These are phyloP conservation scores for Sceloporus undulatus DNA, from an alignment of 2,113 vertebrate genomes.

Conservation along the genomic window DNA sequence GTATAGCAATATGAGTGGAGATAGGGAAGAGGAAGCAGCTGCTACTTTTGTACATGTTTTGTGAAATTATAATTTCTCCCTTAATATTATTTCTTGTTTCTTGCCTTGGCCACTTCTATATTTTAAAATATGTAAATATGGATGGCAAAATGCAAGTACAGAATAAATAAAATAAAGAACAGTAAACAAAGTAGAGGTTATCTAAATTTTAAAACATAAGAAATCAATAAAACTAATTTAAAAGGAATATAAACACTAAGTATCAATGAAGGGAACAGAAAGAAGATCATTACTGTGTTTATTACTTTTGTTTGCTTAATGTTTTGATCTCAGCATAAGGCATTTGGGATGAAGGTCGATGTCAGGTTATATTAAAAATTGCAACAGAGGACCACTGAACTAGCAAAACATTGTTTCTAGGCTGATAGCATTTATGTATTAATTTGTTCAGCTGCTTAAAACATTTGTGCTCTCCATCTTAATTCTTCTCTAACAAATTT, in stretches of 20 bases:
- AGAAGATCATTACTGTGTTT: not conserved
- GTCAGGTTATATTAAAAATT: not conserved
- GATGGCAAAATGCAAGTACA: no score
- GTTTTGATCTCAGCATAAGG: not conserved
- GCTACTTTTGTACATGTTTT: no score
- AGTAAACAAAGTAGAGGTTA: no score
- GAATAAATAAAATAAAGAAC: no score
- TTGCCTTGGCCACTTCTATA: no score
- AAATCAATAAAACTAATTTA: not conserved
- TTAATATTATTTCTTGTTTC: no score
- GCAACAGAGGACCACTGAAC: not conserved
- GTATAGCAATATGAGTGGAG: no score
- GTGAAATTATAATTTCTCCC: no score
- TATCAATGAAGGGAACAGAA: not conserved
- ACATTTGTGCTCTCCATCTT: no score
- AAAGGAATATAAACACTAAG: not conserved
- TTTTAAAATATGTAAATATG: no score
- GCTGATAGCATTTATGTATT: not conserved
- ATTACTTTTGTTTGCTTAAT: not conserved
- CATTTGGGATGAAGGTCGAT: not conserved
- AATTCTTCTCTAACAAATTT: not conserved
- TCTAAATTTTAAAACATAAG: no score
- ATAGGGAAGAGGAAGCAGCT: no score
- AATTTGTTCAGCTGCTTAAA: not conserved
- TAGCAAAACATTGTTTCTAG: not conserved